Evolutionary conservation across 2,797 vertebrate species (phyloP).

Genomic region (Pogonophryne albipinna): DNA sequence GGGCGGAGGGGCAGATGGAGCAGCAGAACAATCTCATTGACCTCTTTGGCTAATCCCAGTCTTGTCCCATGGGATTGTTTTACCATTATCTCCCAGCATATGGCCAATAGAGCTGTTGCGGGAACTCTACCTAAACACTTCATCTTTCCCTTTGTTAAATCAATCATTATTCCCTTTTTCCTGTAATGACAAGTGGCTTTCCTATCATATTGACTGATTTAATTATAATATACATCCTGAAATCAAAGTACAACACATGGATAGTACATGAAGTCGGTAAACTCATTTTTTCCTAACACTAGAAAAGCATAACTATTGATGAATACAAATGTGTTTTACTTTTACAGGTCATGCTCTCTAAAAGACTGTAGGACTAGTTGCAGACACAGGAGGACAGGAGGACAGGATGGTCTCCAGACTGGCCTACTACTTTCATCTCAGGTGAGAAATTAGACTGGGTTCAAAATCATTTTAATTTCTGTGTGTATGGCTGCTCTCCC

Average conservation of each 20-base stretch:
- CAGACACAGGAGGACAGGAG: neutral
- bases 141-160: no score
- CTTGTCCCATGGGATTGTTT: constrained; percentile 51
- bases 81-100: constrained; percentile 38
- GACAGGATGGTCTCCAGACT: constrained; percentile 68
- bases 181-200: no score
- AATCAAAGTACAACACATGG: no score
- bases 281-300: no score
- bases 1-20: constrained; percentile 54
- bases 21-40: constrained; percentile 64
- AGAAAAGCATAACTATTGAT: no score
- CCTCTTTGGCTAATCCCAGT: constrained; percentile 66
- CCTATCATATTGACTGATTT: no score
- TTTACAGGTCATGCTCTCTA: constrained; percentile 10
- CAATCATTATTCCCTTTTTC: no score
- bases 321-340: no score
- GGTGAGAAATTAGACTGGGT: constrained; percentile 48
- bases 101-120: constrained; percentile 14
- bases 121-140: no score
- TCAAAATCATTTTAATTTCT: neutral
- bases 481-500: neutral
- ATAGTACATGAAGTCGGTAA: no score
- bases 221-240: no score
- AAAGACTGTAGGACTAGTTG: neutral
- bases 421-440: constrained; percentile 58